Percentiles rank a stretch among this genome's conserved stretches.
These are phyloP conservation scores for Poecile montanus DNA, from an alignment of 2,797 vertebrate genomes.

Conservation along the genomic window DNA sequence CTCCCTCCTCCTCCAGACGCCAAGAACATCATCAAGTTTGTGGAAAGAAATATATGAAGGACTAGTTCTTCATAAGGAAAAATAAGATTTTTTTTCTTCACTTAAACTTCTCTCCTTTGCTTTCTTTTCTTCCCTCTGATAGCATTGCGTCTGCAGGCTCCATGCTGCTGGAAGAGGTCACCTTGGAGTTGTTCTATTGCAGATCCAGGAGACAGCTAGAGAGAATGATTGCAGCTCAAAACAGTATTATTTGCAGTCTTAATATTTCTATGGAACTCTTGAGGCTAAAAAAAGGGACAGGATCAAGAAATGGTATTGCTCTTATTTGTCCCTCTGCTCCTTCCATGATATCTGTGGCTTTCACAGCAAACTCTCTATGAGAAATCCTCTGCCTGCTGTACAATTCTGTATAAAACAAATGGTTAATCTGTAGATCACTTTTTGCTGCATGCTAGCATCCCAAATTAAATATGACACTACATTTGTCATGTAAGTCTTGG, in stretches of 20 bases:
- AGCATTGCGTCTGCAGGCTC: neutral
- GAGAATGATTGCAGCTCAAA: slow-evolving; percentile 41
- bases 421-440: slow-evolving; percentile 63
- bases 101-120: neutral
- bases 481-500: slow-evolving; percentile 68
- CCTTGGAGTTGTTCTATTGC: slow-evolving; percentile 26
- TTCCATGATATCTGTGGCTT: neutral
- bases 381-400: neutral
- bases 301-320: slow-evolving; percentile 1
- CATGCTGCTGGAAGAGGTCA: slow-evolving; percentile 29
- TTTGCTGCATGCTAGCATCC: slow-evolving; percentile 55
- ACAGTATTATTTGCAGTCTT: slow-evolving; percentile 32
- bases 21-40: neutral
- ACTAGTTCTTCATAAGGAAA: neutral
- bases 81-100: neutral
- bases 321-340: slow-evolving; percentile 18
- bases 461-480: slow-evolving; percentile 67
- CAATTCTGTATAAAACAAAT: neutral
- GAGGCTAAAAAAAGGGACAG: slow-evolving; percentile 1
- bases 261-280: slow-evolving; percentile 48
- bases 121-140: neutral
- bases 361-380: neutral
- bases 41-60: neutral
- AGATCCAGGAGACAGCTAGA: slow-evolving; percentile 16
- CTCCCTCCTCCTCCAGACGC: neutral